A percentile compares a stretch with the other conserved stretches of the same genome.
These are phyloP conservation scores for Caenorhabditis latens DNA, from an alignment of 1,140 invertebrate genomes.

Conservation along the genomic window DNA sequence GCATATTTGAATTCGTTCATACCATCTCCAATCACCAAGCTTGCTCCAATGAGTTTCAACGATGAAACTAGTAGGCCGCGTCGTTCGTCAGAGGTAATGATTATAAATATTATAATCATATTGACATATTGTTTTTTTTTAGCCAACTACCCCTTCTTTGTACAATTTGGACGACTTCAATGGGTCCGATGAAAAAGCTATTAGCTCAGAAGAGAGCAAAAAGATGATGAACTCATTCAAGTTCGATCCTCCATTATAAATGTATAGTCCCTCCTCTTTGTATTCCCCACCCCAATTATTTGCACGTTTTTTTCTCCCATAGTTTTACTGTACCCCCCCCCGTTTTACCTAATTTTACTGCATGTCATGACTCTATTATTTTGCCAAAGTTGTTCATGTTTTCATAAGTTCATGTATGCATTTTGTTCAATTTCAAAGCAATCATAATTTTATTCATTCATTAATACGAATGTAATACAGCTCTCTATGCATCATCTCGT, in stretches of 20 bases:
- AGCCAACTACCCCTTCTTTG: conserved; percentile 7
- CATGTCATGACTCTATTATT: conserved; percentile 9
- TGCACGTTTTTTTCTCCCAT: not conserved
- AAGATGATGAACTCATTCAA: not conserved
- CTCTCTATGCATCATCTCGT: not conserved
- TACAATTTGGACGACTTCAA: not conserved
- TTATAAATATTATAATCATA: not conserved
- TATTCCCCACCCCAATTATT: not conserved
- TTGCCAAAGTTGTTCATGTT: conserved; percentile 19
- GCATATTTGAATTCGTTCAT: conserved; percentile 25
- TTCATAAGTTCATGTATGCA: conserved; percentile 21
- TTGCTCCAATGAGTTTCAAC: not conserved
- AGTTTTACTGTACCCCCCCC: conserved; percentile 36
- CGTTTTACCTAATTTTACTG: conserved; percentile 42
- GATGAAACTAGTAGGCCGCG: conserved; percentile 4
- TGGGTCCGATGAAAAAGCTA: not conserved
- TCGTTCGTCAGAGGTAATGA: not conserved
- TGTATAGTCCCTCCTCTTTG: not conserved
- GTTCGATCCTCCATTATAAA: not conserved
- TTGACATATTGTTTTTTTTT: not conserved
- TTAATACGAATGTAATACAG: not conserved
- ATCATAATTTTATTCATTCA: not conserved
- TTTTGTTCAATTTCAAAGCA: conserved; percentile 8
- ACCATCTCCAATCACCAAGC: conserved; percentile 23
- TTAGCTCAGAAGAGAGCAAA: not conserved